Conservation (phyloP, 2,797 vertebrate genomes). For the Channallabes apus region DNA sequence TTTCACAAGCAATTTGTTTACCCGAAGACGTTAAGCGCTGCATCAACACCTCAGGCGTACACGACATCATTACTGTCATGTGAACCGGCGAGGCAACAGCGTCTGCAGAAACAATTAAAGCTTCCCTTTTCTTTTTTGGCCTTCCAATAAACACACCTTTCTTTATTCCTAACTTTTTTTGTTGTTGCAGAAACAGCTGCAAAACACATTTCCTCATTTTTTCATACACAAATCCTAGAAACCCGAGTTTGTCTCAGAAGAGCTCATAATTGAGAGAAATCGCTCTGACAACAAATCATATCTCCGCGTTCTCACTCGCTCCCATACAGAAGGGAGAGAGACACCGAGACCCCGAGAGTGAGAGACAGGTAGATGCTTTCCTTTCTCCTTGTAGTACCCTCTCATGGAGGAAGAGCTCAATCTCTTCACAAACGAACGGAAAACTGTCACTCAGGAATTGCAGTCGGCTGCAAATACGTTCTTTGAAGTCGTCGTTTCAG, state of each 20-base stretch:
- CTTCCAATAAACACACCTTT: background rate
- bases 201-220: background rate
- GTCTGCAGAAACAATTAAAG: conserved; percentile 30
- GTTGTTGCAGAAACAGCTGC: background rate
- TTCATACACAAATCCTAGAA: background rate
- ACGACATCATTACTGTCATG: conserved; percentile 43
- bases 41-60: conserved; percentile 50
- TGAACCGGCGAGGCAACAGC: conserved; percentile 15
- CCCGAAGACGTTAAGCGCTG: conserved; percentile 47
- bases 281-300: conserved; percentile 20
- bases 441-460: conserved; percentile 92
- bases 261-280: background rate
- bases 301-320: background rate
- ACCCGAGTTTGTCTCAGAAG: conserved; percentile 3
- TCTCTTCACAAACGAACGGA: conserved; percentile 86
- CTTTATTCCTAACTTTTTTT: background rate
- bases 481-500: conserved; percentile 99
- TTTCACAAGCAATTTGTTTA: conserved; percentile 56
- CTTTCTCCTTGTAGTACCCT: conserved; percentile 86
- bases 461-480: conserved; percentile 86
- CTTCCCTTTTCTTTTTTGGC: background rate
- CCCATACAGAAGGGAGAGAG: conserved; percentile 68
- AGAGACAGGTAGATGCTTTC: conserved; percentile 79
- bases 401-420: conserved; percentile 87
- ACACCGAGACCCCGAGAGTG: conserved; percentile 76